Evolutionary conservation across 2,888 invertebrate species (phyloP).

Genomic region (Drosophila formosana): DNA sequence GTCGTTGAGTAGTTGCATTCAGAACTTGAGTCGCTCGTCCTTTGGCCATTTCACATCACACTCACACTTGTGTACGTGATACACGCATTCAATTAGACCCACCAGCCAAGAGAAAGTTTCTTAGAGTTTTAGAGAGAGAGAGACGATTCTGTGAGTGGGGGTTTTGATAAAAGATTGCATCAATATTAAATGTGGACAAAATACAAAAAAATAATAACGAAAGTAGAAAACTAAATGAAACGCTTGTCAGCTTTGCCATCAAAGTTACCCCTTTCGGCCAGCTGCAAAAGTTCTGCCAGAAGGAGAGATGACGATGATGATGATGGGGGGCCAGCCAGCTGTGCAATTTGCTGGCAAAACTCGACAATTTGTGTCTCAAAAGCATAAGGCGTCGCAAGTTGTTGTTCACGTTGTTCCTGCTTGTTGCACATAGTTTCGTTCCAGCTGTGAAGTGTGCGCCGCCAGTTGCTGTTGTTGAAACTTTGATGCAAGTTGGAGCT

Average conservation of each 20-base stretch:
- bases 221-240: slow-evolving; percentile 65
- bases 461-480: slow-evolving; percentile 35
- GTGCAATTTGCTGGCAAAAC: slow-evolving; percentile 74
- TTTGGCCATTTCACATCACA: slow-evolving; percentile 24
- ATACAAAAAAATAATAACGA: slow-evolving; percentile 9
- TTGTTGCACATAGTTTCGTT: slow-evolving; percentile 16
- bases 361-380: slow-evolving; percentile 69
- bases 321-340: slow-evolving; percentile 53
- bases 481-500: slow-evolving; percentile 40
- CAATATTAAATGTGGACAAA: slow-evolving; percentile 60
- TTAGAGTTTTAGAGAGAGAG: slow-evolving; percentile 36
- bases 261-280: slow-evolving; percentile 26
- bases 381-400: slow-evolving; percentile 47
- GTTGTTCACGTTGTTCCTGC: slow-evolving; percentile 17
- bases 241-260: slow-evolving; percentile 55
- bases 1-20: slow-evolving; percentile 26
- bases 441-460: slow-evolving; percentile 55
- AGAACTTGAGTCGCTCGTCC: slow-evolving; percentile 8
- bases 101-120: slow-evolving; percentile 26
- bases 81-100: slow-evolving; percentile 66
- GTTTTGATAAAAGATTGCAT: slow-evolving; percentile 63
- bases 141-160: slow-evolving; percentile 50
- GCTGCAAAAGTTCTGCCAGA: slow-evolving; percentile 13
- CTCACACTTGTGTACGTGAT: slow-evolving; percentile 1
- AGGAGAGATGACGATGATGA: background rate